Percentiles rank a stretch among this genome's conserved stretches.
Evolutionary conservation across 1,140 invertebrate genomes (phyloP).

Genomic region (Araneus ventricosus): DNA sequence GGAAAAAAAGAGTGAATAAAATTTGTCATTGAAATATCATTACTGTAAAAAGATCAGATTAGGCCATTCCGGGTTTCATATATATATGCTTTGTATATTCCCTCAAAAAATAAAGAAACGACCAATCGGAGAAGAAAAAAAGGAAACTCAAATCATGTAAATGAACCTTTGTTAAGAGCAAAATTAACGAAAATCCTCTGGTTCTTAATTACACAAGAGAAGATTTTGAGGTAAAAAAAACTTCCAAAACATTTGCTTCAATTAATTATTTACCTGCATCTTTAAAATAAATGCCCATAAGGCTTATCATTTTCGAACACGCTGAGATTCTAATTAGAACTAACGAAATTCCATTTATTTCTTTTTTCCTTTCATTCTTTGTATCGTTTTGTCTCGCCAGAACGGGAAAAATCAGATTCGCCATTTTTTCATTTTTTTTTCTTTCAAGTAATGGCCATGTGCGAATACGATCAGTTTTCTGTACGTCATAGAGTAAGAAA

Average conservation of each 20-base stretch:
- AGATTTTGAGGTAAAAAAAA: neutral
- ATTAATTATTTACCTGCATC: conserved; percentile 66
- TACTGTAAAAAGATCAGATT: too few relatives aligned
- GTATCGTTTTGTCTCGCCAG: neutral
- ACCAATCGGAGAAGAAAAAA: neutral
- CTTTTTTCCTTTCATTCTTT: neutral
- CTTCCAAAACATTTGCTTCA: neutral
- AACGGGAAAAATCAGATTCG: neutral
- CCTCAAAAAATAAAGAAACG: too few relatives aligned
- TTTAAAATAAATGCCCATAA: conserved; percentile 30
- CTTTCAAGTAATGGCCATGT: neutral
- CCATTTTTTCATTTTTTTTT: neutral
- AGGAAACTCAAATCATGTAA: neutral
- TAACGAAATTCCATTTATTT: conserved; percentile 56
- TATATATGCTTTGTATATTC: too few relatives aligned
- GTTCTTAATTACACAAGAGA: neutral
- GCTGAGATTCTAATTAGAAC: conserved; percentile 47
- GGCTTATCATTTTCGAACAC: conserved; percentile 61
- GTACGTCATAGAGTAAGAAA: neutral
- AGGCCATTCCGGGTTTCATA: too few relatives aligned
- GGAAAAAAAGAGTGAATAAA: too few relatives aligned
- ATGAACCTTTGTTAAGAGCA: neutral
- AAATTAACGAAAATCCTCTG: neutral
- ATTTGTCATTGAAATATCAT: too few relatives aligned
- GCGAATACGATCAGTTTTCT: conserved; percentile 5